These are phyloP conservation scores for Aselliscus stoliczkanus DNA, from an alignment of 2,797 vertebrate species.

Conservation along the genomic window DNA sequence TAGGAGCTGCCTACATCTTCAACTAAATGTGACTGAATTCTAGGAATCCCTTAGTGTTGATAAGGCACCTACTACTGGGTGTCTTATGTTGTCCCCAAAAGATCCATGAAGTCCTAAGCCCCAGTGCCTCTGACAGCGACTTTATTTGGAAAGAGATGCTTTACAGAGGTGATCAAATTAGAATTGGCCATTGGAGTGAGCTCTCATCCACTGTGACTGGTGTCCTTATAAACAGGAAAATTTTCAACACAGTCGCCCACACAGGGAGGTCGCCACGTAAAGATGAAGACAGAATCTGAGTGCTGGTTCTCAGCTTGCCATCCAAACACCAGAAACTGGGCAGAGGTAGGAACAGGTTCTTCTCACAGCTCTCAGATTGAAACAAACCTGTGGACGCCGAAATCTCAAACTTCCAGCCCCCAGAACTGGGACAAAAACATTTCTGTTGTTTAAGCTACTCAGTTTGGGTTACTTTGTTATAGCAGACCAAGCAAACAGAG, in stretches of 20 bases:
- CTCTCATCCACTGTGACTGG: neutral
- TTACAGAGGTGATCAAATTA: neutral
- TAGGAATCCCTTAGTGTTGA: neutral
- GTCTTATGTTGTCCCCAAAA: neutral
- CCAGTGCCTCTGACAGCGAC: neutral
- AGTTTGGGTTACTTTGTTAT: neutral
- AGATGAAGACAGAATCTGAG: neutral
- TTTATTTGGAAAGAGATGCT: neutral
- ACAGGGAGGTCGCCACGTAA: neutral
- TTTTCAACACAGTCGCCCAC: neutral
- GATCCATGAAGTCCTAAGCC: neutral
- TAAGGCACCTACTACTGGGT: neutral
- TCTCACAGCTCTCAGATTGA: neutral
- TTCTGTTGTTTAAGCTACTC: neutral
- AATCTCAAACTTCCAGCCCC: neutral
- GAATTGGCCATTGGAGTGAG: neutral
- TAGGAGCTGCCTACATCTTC: neutral
- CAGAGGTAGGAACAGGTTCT: too few species aligned
- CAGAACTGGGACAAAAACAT: neutral
- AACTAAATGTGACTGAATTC: neutral
- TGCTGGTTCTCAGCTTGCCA: neutral
- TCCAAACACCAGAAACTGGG: neutral
- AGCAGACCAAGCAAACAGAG: neutral
- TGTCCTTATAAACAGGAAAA: neutral
- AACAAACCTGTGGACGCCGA: neutral